Percentiles rank a stretch among this genome's conserved stretches.
phyloP scores from a whole-genome alignment of 2,888 invertebrate species.

The Heliconius charithonia region DNA sequence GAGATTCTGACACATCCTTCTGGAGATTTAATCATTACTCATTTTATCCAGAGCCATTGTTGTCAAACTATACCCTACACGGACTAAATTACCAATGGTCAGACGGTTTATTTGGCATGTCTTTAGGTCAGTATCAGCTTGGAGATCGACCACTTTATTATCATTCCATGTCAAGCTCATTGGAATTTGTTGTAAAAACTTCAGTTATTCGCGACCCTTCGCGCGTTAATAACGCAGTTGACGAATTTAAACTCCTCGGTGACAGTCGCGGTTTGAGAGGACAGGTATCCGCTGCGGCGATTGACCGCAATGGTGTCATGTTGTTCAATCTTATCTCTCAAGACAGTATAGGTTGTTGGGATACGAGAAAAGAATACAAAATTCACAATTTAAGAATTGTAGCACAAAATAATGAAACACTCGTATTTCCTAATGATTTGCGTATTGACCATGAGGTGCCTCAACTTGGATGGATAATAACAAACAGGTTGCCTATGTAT shows the following conservation, averaged over 20 bases:
- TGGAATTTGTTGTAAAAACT: conserved; percentile 89
- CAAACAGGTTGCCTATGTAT: conserved; percentile 90
- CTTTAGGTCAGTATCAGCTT: conserved; percentile 84
- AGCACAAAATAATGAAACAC: conserved; percentile 84
- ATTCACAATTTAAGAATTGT: conserved; percentile 86
- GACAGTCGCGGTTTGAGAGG: conserved; percentile 84
- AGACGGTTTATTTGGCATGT: conserved; percentile 91
- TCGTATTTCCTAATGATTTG: conserved; percentile 92
- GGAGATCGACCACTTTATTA: conserved; percentile 88
- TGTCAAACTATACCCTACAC: conserved; percentile 89
- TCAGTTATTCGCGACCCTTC: conserved; percentile 87
- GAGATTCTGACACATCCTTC: conserved; percentile 82
- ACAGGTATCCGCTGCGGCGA: conserved; percentile 89
- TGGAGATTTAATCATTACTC: conserved; percentile 88
- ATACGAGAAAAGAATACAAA: conserved; percentile 89
- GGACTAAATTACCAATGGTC: conserved; percentile 92
- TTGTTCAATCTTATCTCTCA: conserved; percentile 91
- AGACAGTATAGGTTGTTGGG: conserved; percentile 93
- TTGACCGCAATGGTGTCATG: conserved; percentile 89
- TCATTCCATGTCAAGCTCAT: conserved; percentile 92
- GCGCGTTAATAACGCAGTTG: conserved; percentile 66
- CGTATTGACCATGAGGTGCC: conserved; percentile 88
- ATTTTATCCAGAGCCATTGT: conserved; percentile 89
- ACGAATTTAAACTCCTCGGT: conserved; percentile 74
- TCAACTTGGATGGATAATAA: conserved; percentile 90